Percentiles rank a stretch among this genome's conserved stretches.
phyloP scores from a whole-genome alignment of 2,888 invertebrate species.

The Drosophila neotestacea region DNA sequence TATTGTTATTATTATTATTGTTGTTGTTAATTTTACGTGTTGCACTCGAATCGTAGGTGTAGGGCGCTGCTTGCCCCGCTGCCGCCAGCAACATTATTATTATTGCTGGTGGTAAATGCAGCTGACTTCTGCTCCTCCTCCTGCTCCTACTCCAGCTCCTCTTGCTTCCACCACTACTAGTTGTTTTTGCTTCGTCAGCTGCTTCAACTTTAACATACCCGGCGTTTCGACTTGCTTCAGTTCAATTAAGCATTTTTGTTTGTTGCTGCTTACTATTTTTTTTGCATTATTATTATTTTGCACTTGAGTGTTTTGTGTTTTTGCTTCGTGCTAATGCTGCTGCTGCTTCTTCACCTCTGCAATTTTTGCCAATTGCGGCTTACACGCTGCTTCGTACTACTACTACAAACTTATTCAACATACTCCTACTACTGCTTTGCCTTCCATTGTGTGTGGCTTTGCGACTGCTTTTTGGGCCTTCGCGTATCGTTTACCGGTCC shows the following conservation, averaged over 20 bases:
- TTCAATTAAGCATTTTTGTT: constrained; percentile 14
- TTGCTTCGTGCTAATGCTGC: constrained; percentile 35
- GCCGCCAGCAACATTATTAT: constrained; percentile 72
- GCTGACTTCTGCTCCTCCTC: constrained; percentile 29
- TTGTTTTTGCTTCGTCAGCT: constrained; percentile 59
- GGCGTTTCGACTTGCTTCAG: constrained; percentile 43
- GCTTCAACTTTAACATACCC: constrained; percentile 63
- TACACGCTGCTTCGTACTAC: constrained; percentile 70
- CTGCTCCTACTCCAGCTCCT: constrained; percentile 4
- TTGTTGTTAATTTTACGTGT: constrained; percentile 56
- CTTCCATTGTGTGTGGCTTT: constrained; percentile 49
- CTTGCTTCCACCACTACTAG: not conserved
- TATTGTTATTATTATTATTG: constrained; percentile 41
- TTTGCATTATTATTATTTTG: constrained; percentile 13
- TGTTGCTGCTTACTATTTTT: constrained; percentile 19
- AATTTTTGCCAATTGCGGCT: constrained; percentile 51
- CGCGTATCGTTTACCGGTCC: constrained; percentile 48
- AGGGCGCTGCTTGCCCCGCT: constrained; percentile 69
- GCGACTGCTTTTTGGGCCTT: constrained; percentile 22
- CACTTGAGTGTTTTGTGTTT: constrained; percentile 39
- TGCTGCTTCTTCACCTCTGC: constrained; percentile 33
- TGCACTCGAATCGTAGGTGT: constrained; percentile 57
- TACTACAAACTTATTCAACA: constrained; percentile 66
- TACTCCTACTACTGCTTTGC: constrained; percentile 62
- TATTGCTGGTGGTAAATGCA: constrained; percentile 39